These are phyloP conservation scores for Poeciliopsis occidentalis DNA, from an alignment of 2,113 vertebrate species.

Conservation along the genomic window DNA sequence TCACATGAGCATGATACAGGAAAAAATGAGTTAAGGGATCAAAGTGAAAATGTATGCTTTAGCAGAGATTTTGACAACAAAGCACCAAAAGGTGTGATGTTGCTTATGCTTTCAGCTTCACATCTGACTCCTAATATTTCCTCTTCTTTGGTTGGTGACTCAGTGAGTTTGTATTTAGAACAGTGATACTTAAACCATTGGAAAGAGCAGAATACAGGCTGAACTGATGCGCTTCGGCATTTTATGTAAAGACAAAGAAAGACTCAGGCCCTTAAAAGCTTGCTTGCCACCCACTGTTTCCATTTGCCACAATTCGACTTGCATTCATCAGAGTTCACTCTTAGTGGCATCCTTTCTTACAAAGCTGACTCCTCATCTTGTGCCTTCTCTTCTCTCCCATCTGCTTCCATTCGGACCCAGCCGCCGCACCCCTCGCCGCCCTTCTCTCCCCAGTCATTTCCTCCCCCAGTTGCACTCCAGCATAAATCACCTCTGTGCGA, in stretches of 20 bases:
- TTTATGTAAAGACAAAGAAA: slow-evolving; percentile 11
- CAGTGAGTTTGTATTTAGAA: too few relatives aligned
- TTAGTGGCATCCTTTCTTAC: slow-evolving; percentile 44
- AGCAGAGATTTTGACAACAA: too few relatives aligned
- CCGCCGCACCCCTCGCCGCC: background rate
- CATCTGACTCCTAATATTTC: too few relatives aligned
- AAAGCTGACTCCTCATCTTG: slow-evolving; percentile 49
- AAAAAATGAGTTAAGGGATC: too few relatives aligned
- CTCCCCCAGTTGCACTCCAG: slow-evolving; percentile 71
- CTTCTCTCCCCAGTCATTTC: slow-evolving; percentile 63
- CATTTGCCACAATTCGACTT: slow-evolving; percentile 31
- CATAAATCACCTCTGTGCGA: slow-evolving; percentile 88
- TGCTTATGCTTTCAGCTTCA: too few relatives aligned
- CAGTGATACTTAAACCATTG: too few relatives aligned
- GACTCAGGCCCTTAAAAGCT: slow-evolving; percentile 36
- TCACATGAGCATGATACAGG: too few relatives aligned
- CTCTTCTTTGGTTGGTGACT: too few relatives aligned
- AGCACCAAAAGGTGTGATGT: too few relatives aligned
- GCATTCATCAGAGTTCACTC: slow-evolving; percentile 40
- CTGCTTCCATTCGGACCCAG: slow-evolving; percentile 57
- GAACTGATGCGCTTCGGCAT: slow-evolving; percentile 67
- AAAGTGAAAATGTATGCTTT: too few relatives aligned
- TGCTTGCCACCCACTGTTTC: slow-evolving; percentile 43
- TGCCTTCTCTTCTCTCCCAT: slow-evolving; percentile 40
- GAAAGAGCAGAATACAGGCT: slow-evolving; percentile 3